Evolutionary conservation across 2,888 invertebrate genomes (phyloP).

Genomic region (Cheilosia urbana): DNA sequence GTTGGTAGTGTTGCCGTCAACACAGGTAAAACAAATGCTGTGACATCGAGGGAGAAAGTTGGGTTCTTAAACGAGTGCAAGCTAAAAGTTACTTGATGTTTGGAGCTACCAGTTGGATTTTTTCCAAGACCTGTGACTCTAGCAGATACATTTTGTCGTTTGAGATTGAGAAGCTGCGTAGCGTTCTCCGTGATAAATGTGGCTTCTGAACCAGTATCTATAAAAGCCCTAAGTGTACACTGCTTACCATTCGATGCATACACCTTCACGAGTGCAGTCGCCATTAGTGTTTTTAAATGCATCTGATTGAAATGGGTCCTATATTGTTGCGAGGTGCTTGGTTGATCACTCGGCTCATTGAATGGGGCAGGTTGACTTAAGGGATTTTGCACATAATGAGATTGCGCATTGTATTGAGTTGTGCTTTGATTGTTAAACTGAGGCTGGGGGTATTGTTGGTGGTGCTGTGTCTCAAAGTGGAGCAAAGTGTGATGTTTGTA

Average conservation of each 20-base stretch:
- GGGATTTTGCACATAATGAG: neutral
- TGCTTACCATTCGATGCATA: conserved; percentile 32
- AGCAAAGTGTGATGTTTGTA: neutral
- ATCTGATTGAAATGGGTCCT: conserved; percentile 4
- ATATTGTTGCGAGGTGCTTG: conserved; percentile 4
- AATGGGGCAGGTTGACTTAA: neutral
- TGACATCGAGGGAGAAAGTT: conserved; percentile 3
- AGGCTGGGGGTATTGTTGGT: too few relatives aligned
- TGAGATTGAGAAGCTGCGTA: conserved; percentile 23
- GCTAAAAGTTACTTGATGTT: conserved; percentile 23
- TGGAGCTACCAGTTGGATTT: conserved; percentile 18
- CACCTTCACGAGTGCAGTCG: conserved; percentile 23
- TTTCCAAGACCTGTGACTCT: conserved; percentile 26
- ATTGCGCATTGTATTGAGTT: neutral
- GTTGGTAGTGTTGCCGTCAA: neutral
- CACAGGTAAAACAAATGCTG: conserved; percentile 14
- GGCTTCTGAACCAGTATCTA: conserved; percentile 40
- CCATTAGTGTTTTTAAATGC: neutral
- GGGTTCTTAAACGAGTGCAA: conserved; percentile 5
- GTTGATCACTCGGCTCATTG: neutral
- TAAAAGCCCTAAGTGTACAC: conserved; percentile 28
- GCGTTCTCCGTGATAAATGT: conserved; percentile 23
- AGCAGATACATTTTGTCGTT: conserved; percentile 11
- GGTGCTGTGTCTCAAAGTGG: neutral
- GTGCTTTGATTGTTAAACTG: too few relatives aligned